Base-by-base conservation (phyloP, 2,797 vertebrate genomes). In the Gephyroberyx darwinii region DNA sequence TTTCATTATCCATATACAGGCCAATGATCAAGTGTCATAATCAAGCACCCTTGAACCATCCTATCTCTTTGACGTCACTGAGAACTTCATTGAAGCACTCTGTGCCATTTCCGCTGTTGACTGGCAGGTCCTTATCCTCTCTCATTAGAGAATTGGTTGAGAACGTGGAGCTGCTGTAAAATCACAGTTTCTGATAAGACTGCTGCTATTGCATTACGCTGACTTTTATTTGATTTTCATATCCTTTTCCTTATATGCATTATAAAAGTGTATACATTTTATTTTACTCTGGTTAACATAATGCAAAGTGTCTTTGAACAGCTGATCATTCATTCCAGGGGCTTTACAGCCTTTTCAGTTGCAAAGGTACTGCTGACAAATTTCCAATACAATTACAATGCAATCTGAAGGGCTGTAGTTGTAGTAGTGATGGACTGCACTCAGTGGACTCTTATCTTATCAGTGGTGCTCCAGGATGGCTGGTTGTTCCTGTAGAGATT, bases 381-480 rank as follows among this genome's bases (percentile, higher is more conserved):
- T 16, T 14, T 3, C 10, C 13, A 47, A 1, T 14, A 16, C 8
- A 47, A 7, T 47, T 16, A 45, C 14, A 14, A 58, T 22, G 9
- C 54, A 61, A 66, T 19, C 8, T 64, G 12, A 73, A 48, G 50
- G 8, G 22, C 31, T 75, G 41, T 60, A 60, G 53, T 78, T 57
- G 19, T 59, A 47, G 30, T 37, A 50, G 20, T 59, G 37, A 65
- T 77, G 64, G 26, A 39, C 26, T 57, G 3, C 22, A n/a, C 43
- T 77, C 41, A 50, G 17, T 63, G 10, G 8, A 69, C 5, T 75
- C 77, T 88, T 84, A 86, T 89, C 88, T 89, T 86, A 90, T 91
- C 86, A 77, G 69, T 39, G 60, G 43, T 57, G 77, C 63, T 67
- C 48, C 41, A 61, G 31, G 65, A 84, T 74, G 71, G 47, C 59